phyloP scores from a whole-genome alignment of 2,113 vertebrate species.

The Lagopus muta region DNA sequence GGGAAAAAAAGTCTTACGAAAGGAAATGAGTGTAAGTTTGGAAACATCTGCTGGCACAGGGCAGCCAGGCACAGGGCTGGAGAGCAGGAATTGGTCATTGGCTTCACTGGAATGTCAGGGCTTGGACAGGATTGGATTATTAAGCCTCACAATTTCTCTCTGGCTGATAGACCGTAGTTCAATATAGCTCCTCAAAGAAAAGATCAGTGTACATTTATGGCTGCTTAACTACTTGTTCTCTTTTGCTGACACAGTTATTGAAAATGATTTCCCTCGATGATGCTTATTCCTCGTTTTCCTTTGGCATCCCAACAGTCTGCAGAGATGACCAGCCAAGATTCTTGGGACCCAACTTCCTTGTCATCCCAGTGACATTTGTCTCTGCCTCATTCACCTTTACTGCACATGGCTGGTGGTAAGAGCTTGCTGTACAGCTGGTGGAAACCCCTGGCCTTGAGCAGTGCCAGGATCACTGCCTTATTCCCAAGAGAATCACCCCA shows the following conservation, averaged over 20 bases:
- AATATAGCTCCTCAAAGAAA: neutral
- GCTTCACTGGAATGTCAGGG: neutral
- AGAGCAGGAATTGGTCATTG: neutral
- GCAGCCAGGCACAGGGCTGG: neutral
- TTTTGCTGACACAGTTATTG: neutral
- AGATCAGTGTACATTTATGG: neutral
- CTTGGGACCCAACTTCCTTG: neutral
- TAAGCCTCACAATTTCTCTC: neutral
- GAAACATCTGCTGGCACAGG: slow-evolving; percentile 26
- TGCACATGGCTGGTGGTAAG: neutral
- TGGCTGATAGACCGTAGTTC: neutral
- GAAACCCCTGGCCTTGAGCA: neutral
- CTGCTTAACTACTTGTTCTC: neutral
- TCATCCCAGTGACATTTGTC: neutral
- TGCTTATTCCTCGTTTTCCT: neutral
- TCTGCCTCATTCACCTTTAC: neutral
- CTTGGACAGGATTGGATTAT: neutral
- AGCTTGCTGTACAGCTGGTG: neutral
- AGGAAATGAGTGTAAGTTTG: slow-evolving; percentile 1
- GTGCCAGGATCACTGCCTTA: neutral
- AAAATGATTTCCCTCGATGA: neutral
- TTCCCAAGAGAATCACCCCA: neutral
- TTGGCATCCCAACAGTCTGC: neutral
- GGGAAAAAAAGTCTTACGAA: neutral
- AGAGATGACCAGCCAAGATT: neutral